Evolutionary conservation across 2,888 invertebrate species (phyloP).

Genomic region (Pilophorus perplexus): DNA sequence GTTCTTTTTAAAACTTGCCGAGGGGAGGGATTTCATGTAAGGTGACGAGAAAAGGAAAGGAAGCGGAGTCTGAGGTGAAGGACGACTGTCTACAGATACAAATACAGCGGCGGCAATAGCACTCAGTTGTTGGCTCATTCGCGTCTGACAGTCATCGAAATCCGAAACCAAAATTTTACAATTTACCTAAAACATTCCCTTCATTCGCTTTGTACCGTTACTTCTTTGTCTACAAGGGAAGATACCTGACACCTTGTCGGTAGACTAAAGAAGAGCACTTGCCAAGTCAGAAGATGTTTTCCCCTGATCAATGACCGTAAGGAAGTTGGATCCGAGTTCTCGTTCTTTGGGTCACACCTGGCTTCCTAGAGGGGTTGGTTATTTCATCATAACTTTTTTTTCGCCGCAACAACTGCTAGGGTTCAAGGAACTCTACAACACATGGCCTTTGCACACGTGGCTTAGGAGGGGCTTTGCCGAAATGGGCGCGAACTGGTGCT

Average conservation of each 20-base stretch:
- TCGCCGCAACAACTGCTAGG: slow-evolving; percentile 18
- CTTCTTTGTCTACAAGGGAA: no score
- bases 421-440: slow-evolving; percentile 16
- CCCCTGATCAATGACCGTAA: slow-evolving; percentile 20
- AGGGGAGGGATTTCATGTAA: background rate
- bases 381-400: slow-evolving; percentile 23
- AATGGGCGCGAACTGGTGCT: no score
- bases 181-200: no score
- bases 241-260: no score
- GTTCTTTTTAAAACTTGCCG: slow-evolving; percentile 1
- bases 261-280: no score
- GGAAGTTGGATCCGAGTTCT: slow-evolving; percentile 8
- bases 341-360: slow-evolving; percentile 26
- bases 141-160: no score
- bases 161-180: no score
- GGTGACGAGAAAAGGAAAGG: background rate
- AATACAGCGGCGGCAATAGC: no score
- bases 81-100: no score
- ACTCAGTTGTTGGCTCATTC: no score
- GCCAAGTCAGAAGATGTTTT: no score
- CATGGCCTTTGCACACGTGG: slow-evolving; percentile 10
- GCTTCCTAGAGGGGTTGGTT: slow-evolving; percentile 28
- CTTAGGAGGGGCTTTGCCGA: background rate
- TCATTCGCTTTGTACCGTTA: no score
- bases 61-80: background rate